These are phyloP conservation scores for Sylvietta virens DNA, from an alignment of 2,113 vertebrate genomes.

Conservation along the genomic window DNA sequence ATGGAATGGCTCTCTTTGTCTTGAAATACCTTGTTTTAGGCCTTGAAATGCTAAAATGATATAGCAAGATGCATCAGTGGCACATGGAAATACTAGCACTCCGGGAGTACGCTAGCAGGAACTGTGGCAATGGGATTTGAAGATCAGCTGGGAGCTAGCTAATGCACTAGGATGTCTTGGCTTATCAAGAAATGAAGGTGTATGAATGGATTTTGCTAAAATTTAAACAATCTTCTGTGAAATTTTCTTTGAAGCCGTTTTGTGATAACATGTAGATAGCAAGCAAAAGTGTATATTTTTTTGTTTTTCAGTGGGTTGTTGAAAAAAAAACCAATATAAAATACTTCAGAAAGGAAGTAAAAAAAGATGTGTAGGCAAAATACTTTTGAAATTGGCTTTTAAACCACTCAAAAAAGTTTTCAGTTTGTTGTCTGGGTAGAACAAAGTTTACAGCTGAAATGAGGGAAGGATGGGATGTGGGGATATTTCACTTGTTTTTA, in stretches of 20 bases:
- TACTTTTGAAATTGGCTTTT: background rate
- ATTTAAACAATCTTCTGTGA: background rate
- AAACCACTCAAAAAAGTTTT: background rate
- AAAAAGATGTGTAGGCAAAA: background rate
- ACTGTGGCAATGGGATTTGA: background rate
- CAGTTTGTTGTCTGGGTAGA: background rate
- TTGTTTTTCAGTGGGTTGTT: background rate
- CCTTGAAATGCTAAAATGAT: background rate
- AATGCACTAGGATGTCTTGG: background rate
- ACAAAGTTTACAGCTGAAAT: background rate
- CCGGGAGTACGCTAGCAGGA: background rate
- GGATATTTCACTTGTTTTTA: background rate
- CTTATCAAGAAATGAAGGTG: background rate
- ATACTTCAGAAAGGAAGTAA: background rate
- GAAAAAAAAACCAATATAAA: background rate
- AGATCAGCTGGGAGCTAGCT: background rate
- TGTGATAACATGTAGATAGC: background rate
- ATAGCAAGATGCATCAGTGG: background rate
- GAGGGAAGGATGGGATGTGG: fast-evolving
- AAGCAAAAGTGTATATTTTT: background rate
- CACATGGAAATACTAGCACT: background rate
- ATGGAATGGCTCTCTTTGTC: background rate
- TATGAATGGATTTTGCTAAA: background rate
- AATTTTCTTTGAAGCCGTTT: background rate
- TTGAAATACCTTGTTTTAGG: background rate